Percentiles rank a stretch among this genome's conserved stretches.
Evolutionary conservation across 2,113 vertebrate species (phyloP).

Genomic region (Hyperoodon ampullatus): DNA sequence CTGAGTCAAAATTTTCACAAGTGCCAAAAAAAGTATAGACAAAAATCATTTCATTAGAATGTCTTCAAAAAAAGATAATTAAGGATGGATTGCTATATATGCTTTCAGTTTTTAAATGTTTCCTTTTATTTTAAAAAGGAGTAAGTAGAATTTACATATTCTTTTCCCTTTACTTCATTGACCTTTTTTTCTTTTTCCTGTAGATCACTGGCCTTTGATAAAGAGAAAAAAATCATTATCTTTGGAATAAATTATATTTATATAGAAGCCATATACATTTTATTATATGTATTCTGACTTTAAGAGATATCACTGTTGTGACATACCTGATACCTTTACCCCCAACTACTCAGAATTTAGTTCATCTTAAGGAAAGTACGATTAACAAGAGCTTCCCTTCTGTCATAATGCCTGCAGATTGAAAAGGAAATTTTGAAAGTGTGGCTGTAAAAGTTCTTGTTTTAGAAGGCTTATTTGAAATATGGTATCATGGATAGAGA

Average conservation of each 20-base stretch:
- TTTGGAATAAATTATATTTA: not conserved
- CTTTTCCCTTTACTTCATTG: not conserved
- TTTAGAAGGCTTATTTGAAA: conserved; percentile 17
- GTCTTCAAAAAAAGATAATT: not conserved
- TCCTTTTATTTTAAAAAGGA: not conserved
- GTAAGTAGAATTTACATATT: not conserved
- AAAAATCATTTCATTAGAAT: not conserved
- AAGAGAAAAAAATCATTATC: not conserved
- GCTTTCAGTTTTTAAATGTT: not conserved
- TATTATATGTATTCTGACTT: not conserved
- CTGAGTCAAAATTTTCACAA: not conserved
- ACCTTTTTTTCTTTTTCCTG: not conserved
- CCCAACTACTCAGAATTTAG: not conserved
- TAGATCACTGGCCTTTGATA: not conserved
- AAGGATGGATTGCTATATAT: not conserved
- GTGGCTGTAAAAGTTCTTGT: not conserved
- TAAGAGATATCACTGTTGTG: not conserved
- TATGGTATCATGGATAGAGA: not conserved
- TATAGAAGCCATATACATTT: not conserved
- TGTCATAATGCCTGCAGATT: not conserved
- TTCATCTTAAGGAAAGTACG: not conserved
- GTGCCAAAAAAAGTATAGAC: not conserved
- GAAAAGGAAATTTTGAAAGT: conserved; percentile 3
- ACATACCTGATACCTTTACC: not conserved
- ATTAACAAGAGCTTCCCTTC: not conserved